Percentiles rank a stretch among this genome's conserved stretches.
Conservation (phyloP, 1,140 invertebrate genomes). For the Brachionus rubens region DNA sequence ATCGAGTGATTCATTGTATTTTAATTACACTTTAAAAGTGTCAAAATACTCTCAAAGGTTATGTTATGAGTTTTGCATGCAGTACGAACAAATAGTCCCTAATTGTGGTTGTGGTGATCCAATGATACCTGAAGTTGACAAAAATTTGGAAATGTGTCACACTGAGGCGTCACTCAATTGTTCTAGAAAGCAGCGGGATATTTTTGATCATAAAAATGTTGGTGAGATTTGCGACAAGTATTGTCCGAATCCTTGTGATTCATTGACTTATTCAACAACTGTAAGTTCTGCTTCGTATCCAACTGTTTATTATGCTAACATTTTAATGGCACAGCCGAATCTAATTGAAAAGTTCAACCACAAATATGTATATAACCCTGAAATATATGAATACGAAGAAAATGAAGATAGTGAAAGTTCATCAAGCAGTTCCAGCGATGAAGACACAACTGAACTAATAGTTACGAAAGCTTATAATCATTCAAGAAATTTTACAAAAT, state of each 20-base stretch:
- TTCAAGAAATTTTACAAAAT: not conserved
- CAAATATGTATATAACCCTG: not conserved
- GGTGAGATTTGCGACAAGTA: slow-evolving; percentile 2
- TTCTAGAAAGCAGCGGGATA: not conserved
- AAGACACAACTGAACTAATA: not conserved
- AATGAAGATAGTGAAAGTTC: no score
- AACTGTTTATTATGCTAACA: not conserved
- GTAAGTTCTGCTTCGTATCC: slow-evolving; percentile 24
- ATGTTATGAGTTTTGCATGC: slow-evolving; percentile 35
- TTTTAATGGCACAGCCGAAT: not conserved
- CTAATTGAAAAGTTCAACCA: slow-evolving; percentile 11
- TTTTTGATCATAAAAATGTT: slow-evolving; percentile 8
- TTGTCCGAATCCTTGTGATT: slow-evolving; percentile 30
- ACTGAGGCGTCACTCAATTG: not conserved
- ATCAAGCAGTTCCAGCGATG: not conserved
- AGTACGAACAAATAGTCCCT: slow-evolving; percentile 18
- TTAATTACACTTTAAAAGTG: slow-evolving; percentile 4
- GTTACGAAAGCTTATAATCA: not conserved
- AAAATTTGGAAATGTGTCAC: not conserved
- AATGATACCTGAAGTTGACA: not conserved
- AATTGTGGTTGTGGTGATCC: slow-evolving; percentile 39
- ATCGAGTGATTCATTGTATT: not conserved
- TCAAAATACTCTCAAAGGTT: not conserved
- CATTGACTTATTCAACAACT: not conserved
- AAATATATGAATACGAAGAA: not conserved